phyloP scores from a whole-genome alignment of 2,888 invertebrate genomes.

The Pandemis corylana region DNA sequence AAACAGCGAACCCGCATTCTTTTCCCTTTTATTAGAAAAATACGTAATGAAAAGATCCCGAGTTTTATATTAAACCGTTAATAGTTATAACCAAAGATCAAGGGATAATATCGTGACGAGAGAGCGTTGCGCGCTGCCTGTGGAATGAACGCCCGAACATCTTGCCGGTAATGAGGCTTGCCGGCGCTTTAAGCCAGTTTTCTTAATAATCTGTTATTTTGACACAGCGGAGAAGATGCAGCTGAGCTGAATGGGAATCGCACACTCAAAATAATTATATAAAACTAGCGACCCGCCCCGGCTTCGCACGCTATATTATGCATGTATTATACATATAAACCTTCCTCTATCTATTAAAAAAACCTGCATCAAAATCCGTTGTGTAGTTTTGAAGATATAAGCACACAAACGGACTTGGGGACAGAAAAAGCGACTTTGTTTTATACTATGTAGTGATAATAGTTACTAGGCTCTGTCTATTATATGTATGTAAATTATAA shows the following conservation, averaged over 20 bases:
- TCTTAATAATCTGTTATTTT: slow-evolving; percentile 41
- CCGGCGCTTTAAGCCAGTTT: slow-evolving; percentile 39
- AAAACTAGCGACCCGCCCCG: too few relatives aligned
- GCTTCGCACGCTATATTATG: too few relatives aligned
- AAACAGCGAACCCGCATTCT: too few relatives aligned
- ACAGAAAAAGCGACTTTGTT: too few relatives aligned
- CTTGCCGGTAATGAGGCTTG: slow-evolving; percentile 38
- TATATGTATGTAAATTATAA: not conserved
- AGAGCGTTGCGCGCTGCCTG: slow-evolving; percentile 1
- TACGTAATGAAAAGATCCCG: slow-evolving; percentile 2
- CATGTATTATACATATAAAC: too few relatives aligned
- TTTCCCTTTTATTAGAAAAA: not conserved
- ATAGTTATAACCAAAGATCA: slow-evolving; percentile 34
- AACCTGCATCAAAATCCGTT: too few relatives aligned
- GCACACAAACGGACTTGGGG: too few relatives aligned
- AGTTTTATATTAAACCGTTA: slow-evolving; percentile 37
- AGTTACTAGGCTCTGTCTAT: too few relatives aligned
- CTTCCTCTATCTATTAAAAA: too few relatives aligned
- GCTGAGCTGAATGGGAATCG: not conserved
- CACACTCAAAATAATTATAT: too few relatives aligned
- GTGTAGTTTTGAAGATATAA: too few relatives aligned
- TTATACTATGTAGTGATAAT: too few relatives aligned
- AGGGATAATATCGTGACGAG: slow-evolving; percentile 26
- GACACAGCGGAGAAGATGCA: slow-evolving; percentile 7
- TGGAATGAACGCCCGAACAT: slow-evolving; percentile 27